A percentile compares a stretch with the other conserved stretches of the same genome.
These are phyloP conservation scores for Epiblema foenella DNA, from an alignment of 2,888 invertebrate genomes.

Conservation along the genomic window DNA sequence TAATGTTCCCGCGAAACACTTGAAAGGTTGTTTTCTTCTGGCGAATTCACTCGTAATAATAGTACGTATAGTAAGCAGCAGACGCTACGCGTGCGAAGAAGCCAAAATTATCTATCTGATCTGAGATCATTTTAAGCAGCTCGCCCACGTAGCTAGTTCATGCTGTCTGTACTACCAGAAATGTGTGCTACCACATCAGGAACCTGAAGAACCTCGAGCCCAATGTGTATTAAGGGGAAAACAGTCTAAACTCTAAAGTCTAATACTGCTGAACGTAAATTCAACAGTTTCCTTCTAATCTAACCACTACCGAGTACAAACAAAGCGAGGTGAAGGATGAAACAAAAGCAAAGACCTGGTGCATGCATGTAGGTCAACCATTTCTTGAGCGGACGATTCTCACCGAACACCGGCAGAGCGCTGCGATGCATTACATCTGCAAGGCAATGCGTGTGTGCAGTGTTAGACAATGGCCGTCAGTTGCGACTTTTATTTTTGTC, in stretches of 20 bases:
- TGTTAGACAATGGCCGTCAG: slow-evolving; percentile 50
- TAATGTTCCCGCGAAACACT: too few relatives aligned
- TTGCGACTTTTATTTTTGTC: slow-evolving; percentile 17
- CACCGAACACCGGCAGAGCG: slow-evolving; percentile 74
- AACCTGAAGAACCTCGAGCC: not conserved
- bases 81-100: too few relatives aligned
- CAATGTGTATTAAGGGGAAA: not conserved
- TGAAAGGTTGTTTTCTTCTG: too few relatives aligned
- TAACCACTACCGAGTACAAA: slow-evolving; percentile 3
- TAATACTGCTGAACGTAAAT: too few relatives aligned
- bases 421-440: slow-evolving; percentile 77
- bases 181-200: not conserved
- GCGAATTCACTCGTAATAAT: too few relatives aligned
- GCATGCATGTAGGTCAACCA: slow-evolving; percentile 84
- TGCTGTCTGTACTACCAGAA: too few relatives aligned
- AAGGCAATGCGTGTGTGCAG: slow-evolving; percentile 67
- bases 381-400: slow-evolving; percentile 78
- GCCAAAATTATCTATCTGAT: too few relatives aligned
- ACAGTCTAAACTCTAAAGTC: not conserved
- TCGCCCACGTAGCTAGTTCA: too few relatives aligned
- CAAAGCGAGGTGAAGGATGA: slow-evolving; percentile 56
- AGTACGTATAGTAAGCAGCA: too few relatives aligned
- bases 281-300: not conserved
- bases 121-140: too few relatives aligned
- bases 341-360: slow-evolving; percentile 80